Evolutionary conservation across 2,797 vertebrate species (phyloP).

Genomic region (Onychomys torridus): DNA sequence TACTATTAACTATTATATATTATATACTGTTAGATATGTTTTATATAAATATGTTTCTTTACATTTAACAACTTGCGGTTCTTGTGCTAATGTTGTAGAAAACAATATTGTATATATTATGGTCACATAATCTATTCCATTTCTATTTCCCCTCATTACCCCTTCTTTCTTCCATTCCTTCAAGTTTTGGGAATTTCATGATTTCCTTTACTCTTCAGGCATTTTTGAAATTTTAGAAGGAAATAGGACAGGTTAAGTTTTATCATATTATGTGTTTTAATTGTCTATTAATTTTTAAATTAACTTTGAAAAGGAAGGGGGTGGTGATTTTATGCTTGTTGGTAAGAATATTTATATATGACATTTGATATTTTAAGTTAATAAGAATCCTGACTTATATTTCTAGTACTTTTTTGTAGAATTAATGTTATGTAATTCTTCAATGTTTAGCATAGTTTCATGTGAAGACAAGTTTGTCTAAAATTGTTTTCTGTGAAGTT

Average conservation of each 20-base stretch:
- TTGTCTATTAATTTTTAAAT: not conserved
- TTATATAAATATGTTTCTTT: not conserved
- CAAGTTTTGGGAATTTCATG: not conserved
- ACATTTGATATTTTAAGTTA: not conserved
- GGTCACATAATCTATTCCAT: not conserved
- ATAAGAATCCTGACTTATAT: not conserved
- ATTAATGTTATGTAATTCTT: not conserved
- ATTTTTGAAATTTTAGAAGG: not conserved
- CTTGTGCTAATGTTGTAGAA: not conserved
- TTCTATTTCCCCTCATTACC: accelerated
- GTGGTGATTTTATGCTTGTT: not conserved
- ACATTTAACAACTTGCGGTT: not conserved
- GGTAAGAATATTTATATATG: not conserved
- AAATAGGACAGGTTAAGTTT: not conserved
- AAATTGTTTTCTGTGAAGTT: not conserved
- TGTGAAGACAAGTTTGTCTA: not conserved
- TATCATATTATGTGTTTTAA: not conserved
- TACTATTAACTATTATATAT: not conserved
- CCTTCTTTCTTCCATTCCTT: too few species aligned
- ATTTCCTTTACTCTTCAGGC: not conserved
- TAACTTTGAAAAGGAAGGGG: not conserved
- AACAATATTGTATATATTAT: not conserved
- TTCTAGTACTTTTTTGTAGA: not conserved
- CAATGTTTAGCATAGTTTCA: not conserved
- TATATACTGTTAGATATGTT: not conserved